Evolutionary conservation across 2,113 vertebrate genomes (phyloP), one percentile per base, ranked within the genome.

Genomic region (Spea bombifrons): DNA sequence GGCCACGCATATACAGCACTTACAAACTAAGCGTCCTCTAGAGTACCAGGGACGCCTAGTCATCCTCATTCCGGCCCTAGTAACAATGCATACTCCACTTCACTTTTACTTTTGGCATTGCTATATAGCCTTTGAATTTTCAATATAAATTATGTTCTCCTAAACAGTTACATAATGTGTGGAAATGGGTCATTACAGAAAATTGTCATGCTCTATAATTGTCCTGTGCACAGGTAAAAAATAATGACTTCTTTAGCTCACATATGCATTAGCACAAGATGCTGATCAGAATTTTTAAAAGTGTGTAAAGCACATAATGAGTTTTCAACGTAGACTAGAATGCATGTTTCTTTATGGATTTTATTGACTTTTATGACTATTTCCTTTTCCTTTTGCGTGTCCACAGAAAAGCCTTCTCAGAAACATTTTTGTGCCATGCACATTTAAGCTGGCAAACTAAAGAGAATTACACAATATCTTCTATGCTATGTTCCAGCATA

Each of bases 391-490:
- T 10, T 52, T 72, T 86, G 84, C 75, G 30, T 66, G 80, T 75
- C n/a, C 73, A 87, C 85, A 84, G 87, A 75, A 71, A 86, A 85
- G 84, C 89, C 91, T 87, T 88, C 88, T 87, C 8, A 5, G 49
- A 52, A 52, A 52, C 9, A 7, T 7, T 52, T 6, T 52, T 52
- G 6, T 52, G 1, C 50, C 50, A 73, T 79, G 65, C 78, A 80
- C 85, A 64, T 90, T 89, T 89, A 87, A 85, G 47, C 77, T 88
- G 88, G 85, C 85, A 86, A n/a, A 43, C 12, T 12, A 59, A 12
- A 59, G 4, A 59, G 15, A 59, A 59, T 12, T 12, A 53, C 84
- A 47, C 50, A 82, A 67, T 9, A 30, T 61, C 61, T 46, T 70
- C 66, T 63, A 47, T 43, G 44, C 46, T 49, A 50, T 70, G 70